These are phyloP conservation scores for Cabera pusaria DNA, from an alignment of 2,888 invertebrate genomes.

Conservation along the genomic window DNA sequence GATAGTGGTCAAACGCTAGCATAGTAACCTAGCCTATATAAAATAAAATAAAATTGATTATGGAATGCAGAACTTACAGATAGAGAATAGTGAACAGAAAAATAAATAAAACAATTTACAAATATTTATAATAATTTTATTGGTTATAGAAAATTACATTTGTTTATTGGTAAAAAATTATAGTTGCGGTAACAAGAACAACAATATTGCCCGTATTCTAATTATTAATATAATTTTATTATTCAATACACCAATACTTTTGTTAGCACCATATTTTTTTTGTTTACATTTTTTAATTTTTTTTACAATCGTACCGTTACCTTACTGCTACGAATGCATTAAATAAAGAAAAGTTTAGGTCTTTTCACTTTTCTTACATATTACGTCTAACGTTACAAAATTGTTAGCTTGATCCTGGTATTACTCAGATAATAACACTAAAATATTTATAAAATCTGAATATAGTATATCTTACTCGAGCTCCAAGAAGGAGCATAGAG, in stretches of 20 bases:
- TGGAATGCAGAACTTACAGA: too few species aligned
- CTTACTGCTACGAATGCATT: slow-evolving; percentile 74
- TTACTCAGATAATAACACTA: slow-evolving; percentile 51
- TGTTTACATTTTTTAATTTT: slow-evolving; percentile 48
- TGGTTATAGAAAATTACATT: slow-evolving; percentile 60
- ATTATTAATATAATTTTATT: slow-evolving; percentile 44
- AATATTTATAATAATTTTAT: slow-evolving; percentile 63
- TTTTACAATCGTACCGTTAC: slow-evolving; percentile 74
- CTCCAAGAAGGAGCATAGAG: slow-evolving; percentile 23
- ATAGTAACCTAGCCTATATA: too few species aligned
- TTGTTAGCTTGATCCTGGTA: slow-evolving; percentile 41
- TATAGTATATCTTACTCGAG: slow-evolving; percentile 11
- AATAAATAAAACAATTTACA: slow-evolving; percentile 38
- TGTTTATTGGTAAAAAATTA: slow-evolving; percentile 72
- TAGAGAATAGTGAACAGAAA: too few species aligned
- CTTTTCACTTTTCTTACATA: slow-evolving; percentile 58
- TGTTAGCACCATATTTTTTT: slow-evolving; percentile 82
- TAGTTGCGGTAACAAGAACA: slow-evolving; percentile 64
- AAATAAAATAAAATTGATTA: too few species aligned
- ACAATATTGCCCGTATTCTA: slow-evolving; percentile 66
- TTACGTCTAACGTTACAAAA: slow-evolving; percentile 49
- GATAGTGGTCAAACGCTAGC: too few species aligned
- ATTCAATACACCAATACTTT: slow-evolving; percentile 70
- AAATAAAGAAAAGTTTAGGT: slow-evolving; percentile 59
- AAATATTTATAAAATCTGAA: slow-evolving; percentile 45